Evolutionary conservation across 1,140 invertebrate genomes (phyloP).

Genomic region (Dufourea novaeangliae): DNA sequence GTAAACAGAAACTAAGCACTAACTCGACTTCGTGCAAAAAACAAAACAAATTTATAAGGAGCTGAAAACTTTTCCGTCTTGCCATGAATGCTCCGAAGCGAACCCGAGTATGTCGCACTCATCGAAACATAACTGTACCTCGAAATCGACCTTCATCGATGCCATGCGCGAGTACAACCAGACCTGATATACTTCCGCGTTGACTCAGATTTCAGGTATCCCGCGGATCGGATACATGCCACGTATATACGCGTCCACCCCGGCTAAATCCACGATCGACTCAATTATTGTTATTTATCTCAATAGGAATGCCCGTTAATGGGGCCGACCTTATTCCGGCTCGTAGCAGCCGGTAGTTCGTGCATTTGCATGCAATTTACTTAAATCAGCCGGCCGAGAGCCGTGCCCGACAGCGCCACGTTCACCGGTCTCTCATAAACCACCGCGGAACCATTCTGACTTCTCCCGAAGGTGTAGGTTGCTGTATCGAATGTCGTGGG

Average conservation of each 20-base stretch:
- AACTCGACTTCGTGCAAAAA: too few species aligned
- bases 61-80: too few species aligned
- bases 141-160: conserved; percentile 10
- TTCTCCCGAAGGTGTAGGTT: conserved; percentile 57
- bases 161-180: background rate
- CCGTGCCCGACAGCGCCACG: conserved; percentile 49
- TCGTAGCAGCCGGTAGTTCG: conserved; percentile 50
- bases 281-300: conserved; percentile 65
- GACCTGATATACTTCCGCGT: conserved; percentile 36
- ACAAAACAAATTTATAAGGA: too few species aligned
- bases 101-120: too few species aligned
- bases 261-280: conserved; percentile 49
- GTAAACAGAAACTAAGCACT: too few species aligned
- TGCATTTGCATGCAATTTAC: conserved; percentile 73
- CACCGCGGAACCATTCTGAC: conserved; percentile 51
- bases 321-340: conserved; percentile 67
- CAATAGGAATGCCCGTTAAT: conserved; percentile 62
- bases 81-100: too few species aligned
- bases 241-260: conserved; percentile 41
- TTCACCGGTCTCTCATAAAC: conserved; percentile 62
- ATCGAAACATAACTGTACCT: background rate
- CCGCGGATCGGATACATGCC: conserved; percentile 35
- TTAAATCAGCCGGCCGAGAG: conserved; percentile 55
- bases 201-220: conserved; percentile 28
- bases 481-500: conserved; percentile 43